Base-by-base conservation (phyloP, 2,888 invertebrate genomes). In the Timema cristinae region DNA sequence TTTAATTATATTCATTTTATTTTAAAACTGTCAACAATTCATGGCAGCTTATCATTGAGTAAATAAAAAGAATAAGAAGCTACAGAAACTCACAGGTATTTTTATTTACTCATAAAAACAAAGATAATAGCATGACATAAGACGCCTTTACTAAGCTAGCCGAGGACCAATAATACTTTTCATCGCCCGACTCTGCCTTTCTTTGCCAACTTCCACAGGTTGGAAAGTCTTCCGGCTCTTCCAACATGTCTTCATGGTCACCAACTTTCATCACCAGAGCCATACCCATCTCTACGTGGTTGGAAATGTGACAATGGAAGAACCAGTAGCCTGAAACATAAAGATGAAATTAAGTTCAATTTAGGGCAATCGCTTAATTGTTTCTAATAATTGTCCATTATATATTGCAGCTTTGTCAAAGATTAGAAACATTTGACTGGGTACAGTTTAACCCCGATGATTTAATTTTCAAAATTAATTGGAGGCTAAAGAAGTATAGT, bases 231-330 rank as follows among this genome's bases (percentile, higher is more conserved):
- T 74, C 71, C 2, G 83, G 82, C 32, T 78, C 75, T 48, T 75
- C 73, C 15, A 77, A 75, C 79, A 83, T 80, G 67, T 82, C 78
- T 6, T 76, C 66, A 16, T 78, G 70, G 10, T 81, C 79, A 5
- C 84, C 84, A 13, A 84, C 82, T 77, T 83, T 81, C 15, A 84
- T 75, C 6, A 83, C 78, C 32, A 84, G 75, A 0, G 80, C 82
- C 84, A 85, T 84, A 9, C 84, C 84, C 72, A 83, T 78, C 72
- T 83, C 82, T 61, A 81, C 79, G 76, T 85, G 84, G 76, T 83
- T 82, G 16, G 82, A 80, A 6, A 84, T 79, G 76, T 85, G 84
- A 72, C 84, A 85, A 76, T 84, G 84, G 71, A 84, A 80, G 63
- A 84, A 77, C 84, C 84, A 84, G 73, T 80, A 81, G 63, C 85